Conservation (phyloP, 53 echinoderm and acorn worm genomes). For the Hippasteria phrygiana region DNA sequence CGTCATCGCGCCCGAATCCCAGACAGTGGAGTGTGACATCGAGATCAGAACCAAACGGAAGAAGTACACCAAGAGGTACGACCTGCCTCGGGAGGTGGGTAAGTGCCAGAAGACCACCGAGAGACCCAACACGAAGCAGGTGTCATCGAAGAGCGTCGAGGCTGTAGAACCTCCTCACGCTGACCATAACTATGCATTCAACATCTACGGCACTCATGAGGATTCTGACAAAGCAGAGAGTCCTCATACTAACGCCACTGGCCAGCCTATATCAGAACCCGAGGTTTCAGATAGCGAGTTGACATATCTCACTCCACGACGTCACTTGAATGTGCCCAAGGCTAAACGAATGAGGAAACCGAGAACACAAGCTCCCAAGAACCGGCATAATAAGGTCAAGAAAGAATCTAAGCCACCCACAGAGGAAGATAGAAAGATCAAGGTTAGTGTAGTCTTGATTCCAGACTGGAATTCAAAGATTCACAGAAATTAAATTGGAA, state of each 20-base stretch:
- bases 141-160: conserved; percentile 25
- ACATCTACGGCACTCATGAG: conserved; percentile 10
- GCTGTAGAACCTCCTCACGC: conserved; percentile 69
- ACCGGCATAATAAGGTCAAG: conserved; percentile 20
- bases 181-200: conserved; percentile 90
- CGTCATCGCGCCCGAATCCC: conserved; percentile 50
- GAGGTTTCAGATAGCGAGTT: conserved; percentile 15
- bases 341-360: conserved; percentile 18
- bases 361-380: conserved; percentile 15
- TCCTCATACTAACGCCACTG: conserved; percentile 50
- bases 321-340: conserved; percentile 1
- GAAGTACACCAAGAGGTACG: conserved; percentile 40
- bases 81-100: conserved; percentile 56
- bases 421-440: conserved; percentile 61
- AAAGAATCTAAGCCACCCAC: conserved; percentile 54
- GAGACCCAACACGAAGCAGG: neutral
- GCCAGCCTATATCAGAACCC: conserved; percentile 56
- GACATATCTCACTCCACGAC: conserved; percentile 9
- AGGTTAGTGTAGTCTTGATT: conserved; percentile 26
- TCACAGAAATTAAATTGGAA: too few species aligned
- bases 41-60: conserved; percentile 55
- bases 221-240: conserved; percentile 3
- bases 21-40: conserved; percentile 67
- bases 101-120: conserved; percentile 38
- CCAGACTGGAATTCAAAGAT: neutral